phyloP scores from a whole-genome alignment of 2,797 vertebrate species.

The Phoebastria nigripes region DNA sequence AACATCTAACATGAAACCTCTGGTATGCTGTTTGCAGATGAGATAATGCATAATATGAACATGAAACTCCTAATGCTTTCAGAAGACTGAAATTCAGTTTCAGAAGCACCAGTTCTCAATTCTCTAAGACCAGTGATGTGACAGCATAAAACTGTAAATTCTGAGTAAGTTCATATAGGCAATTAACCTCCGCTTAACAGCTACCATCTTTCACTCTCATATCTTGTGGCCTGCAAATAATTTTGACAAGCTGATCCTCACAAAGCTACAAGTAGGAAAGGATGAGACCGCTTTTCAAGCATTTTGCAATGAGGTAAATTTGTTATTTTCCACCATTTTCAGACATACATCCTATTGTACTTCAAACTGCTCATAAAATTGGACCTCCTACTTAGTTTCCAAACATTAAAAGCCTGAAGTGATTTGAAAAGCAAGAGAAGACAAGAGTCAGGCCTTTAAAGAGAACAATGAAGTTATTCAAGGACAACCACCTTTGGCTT shows the following conservation, averaged over 20 bases:
- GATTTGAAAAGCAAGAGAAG: conserved; percentile 19
- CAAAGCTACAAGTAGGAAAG: background rate
- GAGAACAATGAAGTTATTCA: background rate
- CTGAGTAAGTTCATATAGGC: background rate
- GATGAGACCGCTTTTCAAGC: background rate
- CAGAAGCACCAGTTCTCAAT: background rate
- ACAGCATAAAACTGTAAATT: conserved; percentile 29
- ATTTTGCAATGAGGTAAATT: background rate
- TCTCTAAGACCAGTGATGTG: background rate
- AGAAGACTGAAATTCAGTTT: background rate
- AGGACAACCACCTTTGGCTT: background rate
- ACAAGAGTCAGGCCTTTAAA: background rate
- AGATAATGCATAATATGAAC: background rate
- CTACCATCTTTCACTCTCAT: background rate
- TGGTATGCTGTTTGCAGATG: background rate
- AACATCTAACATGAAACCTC: background rate
- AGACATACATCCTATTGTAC: background rate
- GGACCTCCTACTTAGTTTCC: background rate
- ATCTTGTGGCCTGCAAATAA: conserved; percentile 6
- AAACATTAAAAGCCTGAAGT: conserved; percentile 12
- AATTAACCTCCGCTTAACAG: conserved; percentile 31
- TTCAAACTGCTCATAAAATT: conserved; percentile 1
- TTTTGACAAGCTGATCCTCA: conserved; percentile 7
- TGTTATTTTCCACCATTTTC: background rate
- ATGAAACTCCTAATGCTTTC: background rate